These are phyloP conservation scores for Melieria picta DNA, from an alignment of 2,888 invertebrate species.

Conservation along the genomic window DNA sequence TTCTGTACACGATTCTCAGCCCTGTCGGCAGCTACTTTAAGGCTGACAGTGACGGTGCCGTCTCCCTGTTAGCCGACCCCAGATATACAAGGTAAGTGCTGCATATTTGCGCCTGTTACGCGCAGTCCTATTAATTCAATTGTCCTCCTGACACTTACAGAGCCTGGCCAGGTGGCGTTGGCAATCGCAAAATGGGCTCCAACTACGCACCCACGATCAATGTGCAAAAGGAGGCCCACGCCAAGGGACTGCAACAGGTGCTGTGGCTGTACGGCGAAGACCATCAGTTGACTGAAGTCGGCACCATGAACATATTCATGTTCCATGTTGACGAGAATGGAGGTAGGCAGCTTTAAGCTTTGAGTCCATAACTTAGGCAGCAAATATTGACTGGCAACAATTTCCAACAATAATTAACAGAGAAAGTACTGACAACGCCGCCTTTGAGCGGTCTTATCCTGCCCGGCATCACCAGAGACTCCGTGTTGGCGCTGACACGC, in stretches of 20 bases:
- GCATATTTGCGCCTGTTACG: not conserved
- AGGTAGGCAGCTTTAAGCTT: slow-evolving; percentile 71
- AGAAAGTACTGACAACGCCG: slow-evolving; percentile 91
- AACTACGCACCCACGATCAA: slow-evolving; percentile 90
- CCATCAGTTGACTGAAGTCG: slow-evolving; percentile 94
- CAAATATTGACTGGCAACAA: slow-evolving; percentile 19
- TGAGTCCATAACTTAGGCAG: not conserved
- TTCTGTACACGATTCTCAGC: slow-evolving; percentile 89
- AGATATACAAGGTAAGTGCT: slow-evolving; percentile 71
- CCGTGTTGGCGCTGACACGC: slow-evolving; percentile 81
- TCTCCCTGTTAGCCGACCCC: slow-evolving; percentile 93
- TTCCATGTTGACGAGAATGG: slow-evolving; percentile 88
- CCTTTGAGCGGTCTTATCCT: slow-evolving; percentile 93
- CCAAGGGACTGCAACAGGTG: slow-evolving; percentile 89
- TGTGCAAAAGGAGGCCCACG: slow-evolving; percentile 80
- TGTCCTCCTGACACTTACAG: slow-evolving; percentile 55
- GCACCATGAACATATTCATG: slow-evolving; percentile 98
- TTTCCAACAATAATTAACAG: slow-evolving; percentile 67
- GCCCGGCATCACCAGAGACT: slow-evolving; percentile 92
- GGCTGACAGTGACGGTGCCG: slow-evolving; percentile 72
- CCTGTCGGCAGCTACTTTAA: slow-evolving; percentile 95
- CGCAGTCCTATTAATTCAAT: not conserved
- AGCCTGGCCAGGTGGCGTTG: slow-evolving; percentile 94
- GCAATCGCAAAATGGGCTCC: slow-evolving; percentile 94
- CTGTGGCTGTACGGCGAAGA: slow-evolving; percentile 96